These are phyloP conservation scores for Dicyrtomina minuta DNA, from an alignment of 2,888 invertebrate species.

Conservation along the genomic window DNA sequence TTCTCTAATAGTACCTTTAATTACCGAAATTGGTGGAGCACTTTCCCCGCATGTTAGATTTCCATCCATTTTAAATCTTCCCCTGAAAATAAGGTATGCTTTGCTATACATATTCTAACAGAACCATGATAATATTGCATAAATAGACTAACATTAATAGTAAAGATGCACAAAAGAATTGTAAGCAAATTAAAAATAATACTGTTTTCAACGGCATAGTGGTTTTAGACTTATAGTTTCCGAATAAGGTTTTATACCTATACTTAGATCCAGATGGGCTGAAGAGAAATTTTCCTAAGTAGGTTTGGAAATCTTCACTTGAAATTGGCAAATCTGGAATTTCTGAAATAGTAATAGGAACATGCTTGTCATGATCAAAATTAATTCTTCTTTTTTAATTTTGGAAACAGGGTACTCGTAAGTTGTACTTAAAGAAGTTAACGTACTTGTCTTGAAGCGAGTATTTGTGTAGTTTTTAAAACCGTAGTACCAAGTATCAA, in stretches of 20 bases:
- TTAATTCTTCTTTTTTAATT: no score
- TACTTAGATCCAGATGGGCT: constrained; percentile 70
- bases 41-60: constrained; percentile 66
- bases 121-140: no score
- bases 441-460: constrained; percentile 42
- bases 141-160: no score
- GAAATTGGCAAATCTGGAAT: constrained; percentile 56
- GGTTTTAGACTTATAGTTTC: no score
- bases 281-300: constrained; percentile 70
- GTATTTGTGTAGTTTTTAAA: constrained; percentile 47
- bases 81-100: constrained; percentile 56
- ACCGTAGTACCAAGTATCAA: constrained; percentile 47
- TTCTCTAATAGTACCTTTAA: no score
- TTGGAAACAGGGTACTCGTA: not conserved
- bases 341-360: constrained; percentile 50
- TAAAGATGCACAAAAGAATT: no score
- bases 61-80: constrained; percentile 66
- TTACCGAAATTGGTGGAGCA: constrained; percentile 63
- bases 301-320: constrained; percentile 64
- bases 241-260: no score
- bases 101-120: no score
- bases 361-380: no score
- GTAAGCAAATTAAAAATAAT: no score
- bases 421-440: not conserved
- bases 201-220: no score